phyloP scores from a whole-genome alignment of 2,888 invertebrate species.

The Beris morrisii region DNA sequence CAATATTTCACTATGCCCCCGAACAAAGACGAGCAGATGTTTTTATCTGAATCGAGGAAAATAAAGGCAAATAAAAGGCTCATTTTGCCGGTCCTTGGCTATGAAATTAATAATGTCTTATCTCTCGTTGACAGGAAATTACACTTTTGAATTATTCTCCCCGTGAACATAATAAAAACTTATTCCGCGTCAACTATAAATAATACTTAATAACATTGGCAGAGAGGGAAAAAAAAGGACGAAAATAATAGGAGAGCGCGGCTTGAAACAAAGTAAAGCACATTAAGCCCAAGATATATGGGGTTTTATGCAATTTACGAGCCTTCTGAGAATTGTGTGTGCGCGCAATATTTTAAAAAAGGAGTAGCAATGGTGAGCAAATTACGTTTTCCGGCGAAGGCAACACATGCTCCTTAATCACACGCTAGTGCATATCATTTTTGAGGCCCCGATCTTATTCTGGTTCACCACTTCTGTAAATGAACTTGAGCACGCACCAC shows the following conservation, averaged over 20 bases:
- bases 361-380: too few relatives aligned
- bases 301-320: slow-evolving; percentile 32
- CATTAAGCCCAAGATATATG: slow-evolving; percentile 32
- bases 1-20: background rate
- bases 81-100: slow-evolving; percentile 39
- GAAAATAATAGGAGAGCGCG: slow-evolving; percentile 18
- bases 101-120: slow-evolving; percentile 43
- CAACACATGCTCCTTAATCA: too few relatives aligned
- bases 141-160: slow-evolving; percentile 43
- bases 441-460: too few relatives aligned
- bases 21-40: slow-evolving; percentile 25
- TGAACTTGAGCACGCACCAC: too few relatives aligned
- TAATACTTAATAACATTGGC: slow-evolving; percentile 34
- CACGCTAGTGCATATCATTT: too few relatives aligned
- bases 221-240: slow-evolving; percentile 3
- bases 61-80: slow-evolving; percentile 36
- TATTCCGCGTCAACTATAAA: slow-evolving; percentile 30
- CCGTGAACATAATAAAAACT: slow-evolving; percentile 37
- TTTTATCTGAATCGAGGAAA: slow-evolving; percentile 37
- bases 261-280: slow-evolving; percentile 33
- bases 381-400: too few relatives aligned
- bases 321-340: slow-evolving; percentile 19
- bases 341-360: too few relatives aligned
- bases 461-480: too few relatives aligned
- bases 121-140: slow-evolving; percentile 45